A percentile compares a stretch with the other conserved stretches of the same genome.
Conservation (phyloP, 2,797 vertebrate species). For the Anguilla obscura region DNA sequence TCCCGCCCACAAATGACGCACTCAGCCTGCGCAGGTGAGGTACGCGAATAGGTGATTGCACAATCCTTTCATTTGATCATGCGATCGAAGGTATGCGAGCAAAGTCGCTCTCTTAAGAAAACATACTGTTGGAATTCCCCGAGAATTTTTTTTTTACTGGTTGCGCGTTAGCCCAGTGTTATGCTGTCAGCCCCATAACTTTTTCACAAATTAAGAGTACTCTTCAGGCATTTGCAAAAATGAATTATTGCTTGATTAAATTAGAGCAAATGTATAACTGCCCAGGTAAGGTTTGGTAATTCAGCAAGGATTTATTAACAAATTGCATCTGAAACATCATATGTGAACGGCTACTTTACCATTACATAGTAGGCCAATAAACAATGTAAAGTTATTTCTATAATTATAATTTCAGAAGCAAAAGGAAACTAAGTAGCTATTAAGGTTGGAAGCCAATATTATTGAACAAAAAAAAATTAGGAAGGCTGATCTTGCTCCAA, state of each 20-base stretch:
- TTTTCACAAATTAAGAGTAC: not conserved
- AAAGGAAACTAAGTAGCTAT: not conserved
- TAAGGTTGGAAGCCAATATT: not conserved
- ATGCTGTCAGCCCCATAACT: not conserved
- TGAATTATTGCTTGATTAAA: not conserved
- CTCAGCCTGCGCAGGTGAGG: not conserved
- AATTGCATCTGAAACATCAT: too few relatives aligned
- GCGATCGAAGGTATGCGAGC: not conserved
- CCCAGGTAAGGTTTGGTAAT: not conserved
- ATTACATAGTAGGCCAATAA: not conserved
- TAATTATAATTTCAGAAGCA: not conserved
- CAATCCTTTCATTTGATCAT: not conserved
- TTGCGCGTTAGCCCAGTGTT: too few relatives aligned
- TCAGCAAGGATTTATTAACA: not conserved
- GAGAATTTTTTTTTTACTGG: not conserved
- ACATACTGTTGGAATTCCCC: not conserved
- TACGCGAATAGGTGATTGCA: not conserved
- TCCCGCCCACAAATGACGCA: not conserved
- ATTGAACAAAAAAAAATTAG: not conserved
- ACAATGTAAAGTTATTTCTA: not conserved
- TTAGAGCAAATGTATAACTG: not conserved
- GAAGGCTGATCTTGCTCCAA: too few relatives aligned
- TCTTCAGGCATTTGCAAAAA: not conserved
- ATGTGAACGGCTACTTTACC: too few relatives aligned
- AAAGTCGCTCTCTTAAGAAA: not conserved